Evolutionary conservation across 1,140 invertebrate species (phyloP).

Genomic region (Drosophila burlai): DNA sequence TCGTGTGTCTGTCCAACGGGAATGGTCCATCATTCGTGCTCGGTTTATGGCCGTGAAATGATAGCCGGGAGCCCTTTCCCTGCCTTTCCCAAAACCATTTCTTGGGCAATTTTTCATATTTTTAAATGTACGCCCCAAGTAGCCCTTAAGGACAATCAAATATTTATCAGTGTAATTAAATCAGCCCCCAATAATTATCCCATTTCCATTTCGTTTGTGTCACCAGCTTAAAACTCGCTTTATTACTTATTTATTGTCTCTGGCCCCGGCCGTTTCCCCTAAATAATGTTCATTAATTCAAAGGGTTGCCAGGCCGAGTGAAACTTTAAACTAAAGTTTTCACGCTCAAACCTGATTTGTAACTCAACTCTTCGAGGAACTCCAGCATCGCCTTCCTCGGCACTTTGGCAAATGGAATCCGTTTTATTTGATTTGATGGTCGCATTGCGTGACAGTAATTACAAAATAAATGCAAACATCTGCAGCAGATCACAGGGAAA

Average conservation of each 20-base stretch:
- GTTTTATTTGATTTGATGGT: conserved; percentile 81
- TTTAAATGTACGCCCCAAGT: conserved; percentile 9
- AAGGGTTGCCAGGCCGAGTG: conserved; percentile 3
- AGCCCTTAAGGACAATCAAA: conserved; percentile 3
- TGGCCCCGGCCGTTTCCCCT: background rate
- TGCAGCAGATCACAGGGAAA: conserved; percentile 64
- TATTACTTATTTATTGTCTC: conserved; percentile 54
- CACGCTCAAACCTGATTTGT: conserved; percentile 7
- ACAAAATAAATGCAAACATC: conserved; percentile 82
- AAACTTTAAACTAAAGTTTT: conserved; percentile 37
- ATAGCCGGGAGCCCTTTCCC: background rate
- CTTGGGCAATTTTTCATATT: background rate
- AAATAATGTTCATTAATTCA: conserved; percentile 49
- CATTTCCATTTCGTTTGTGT: conserved; percentile 33
- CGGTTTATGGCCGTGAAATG: conserved; percentile 17
- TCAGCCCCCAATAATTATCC: conserved; percentile 20
- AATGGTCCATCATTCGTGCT: conserved; percentile 1
- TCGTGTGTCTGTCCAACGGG: conserved; percentile 9
- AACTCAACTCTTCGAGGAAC: conserved; percentile 34
- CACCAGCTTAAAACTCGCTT: conserved; percentile 18
- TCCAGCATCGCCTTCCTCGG: conserved; percentile 26
- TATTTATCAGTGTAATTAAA: conserved; percentile 19
- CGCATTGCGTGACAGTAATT: conserved; percentile 82
- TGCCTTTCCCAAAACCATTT: background rate
- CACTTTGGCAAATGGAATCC: conserved; percentile 53